These are phyloP conservation scores for Busseola fusca DNA, from an alignment of 2,888 invertebrate genomes.

Conservation along the genomic window DNA sequence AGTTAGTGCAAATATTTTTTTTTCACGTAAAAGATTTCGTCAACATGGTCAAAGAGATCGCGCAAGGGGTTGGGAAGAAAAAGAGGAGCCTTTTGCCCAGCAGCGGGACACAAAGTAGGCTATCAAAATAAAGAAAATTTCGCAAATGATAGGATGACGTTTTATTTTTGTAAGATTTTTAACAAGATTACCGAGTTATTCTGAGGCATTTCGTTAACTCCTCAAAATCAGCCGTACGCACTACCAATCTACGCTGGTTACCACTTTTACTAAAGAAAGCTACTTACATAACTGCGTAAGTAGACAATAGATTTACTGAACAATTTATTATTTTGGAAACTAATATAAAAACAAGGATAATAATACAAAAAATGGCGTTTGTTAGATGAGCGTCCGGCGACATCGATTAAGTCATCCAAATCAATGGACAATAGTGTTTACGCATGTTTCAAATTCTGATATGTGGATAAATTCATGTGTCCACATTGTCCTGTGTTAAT, in stretches of 20 bases:
- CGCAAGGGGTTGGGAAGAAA: too few relatives aligned
- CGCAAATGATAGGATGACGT: not conserved
- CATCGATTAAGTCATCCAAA: slow-evolving; percentile 36
- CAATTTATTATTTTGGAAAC: slow-evolving; percentile 25
- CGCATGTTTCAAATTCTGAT: slow-evolving; percentile 28
- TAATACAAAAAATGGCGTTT: slow-evolving; percentile 18
- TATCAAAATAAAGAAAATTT: not conserved
- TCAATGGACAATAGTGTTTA: slow-evolving; percentile 44
- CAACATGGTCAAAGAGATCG: too few relatives aligned
- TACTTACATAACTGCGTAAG: not conserved
- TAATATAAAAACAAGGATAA: slow-evolving; percentile 3
- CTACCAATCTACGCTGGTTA: not conserved
- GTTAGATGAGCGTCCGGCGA: not conserved
- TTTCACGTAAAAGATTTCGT: not conserved
- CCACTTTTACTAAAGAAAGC: slow-evolving; percentile 4
- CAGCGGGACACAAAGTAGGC: too few relatives aligned
- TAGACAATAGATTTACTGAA: not conserved
- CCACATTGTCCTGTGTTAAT: not conserved
- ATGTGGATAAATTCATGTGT: slow-evolving; percentile 2
- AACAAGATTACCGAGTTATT: not conserved
- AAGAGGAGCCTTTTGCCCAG: too few relatives aligned
- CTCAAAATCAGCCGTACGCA: not conserved
- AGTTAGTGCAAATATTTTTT: not conserved
- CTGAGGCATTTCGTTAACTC: not conserved
- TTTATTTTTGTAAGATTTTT: slow-evolving; percentile 1